phyloP scores from a whole-genome alignment of 2,797 vertebrate genomes.

The Siniperca undulata region DNA sequence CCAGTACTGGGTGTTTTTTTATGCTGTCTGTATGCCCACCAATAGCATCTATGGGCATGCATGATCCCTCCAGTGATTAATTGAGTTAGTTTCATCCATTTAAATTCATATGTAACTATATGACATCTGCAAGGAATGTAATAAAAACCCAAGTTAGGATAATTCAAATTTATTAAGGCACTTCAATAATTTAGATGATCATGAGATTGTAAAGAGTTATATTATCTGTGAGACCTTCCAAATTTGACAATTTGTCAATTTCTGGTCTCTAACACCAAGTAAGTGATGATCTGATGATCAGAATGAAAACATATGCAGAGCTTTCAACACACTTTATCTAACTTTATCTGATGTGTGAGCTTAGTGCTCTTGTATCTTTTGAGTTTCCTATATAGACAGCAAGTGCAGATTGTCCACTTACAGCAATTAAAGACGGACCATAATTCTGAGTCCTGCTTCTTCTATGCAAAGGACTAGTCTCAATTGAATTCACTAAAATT shows the following conservation, averaged over 20 bases:
- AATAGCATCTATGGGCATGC: neutral
- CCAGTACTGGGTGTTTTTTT: neutral
- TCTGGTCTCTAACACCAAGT: neutral
- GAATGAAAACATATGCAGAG: neutral
- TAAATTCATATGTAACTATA: neutral
- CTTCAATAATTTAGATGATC: neutral
- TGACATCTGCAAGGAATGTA: neutral
- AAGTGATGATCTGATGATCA: neutral
- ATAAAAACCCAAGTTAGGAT: neutral
- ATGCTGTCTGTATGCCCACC: neutral
- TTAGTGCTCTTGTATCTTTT: neutral
- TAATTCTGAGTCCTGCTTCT: neutral
- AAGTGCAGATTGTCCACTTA: neutral
- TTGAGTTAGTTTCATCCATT: neutral
- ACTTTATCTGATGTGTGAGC: neutral
- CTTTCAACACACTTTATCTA: neutral
- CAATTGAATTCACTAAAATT: no score
- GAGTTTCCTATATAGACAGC: neutral
- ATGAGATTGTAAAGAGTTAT: neutral
- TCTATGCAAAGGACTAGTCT: constrained; percentile 4
- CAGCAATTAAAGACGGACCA: neutral
- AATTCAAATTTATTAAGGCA: neutral
- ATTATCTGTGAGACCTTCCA: neutral
- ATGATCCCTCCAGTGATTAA: neutral
- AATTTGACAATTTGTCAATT: neutral